phyloP scores from a whole-genome alignment of 2,888 invertebrate species.

The Pseudanteris insignis region DNA sequence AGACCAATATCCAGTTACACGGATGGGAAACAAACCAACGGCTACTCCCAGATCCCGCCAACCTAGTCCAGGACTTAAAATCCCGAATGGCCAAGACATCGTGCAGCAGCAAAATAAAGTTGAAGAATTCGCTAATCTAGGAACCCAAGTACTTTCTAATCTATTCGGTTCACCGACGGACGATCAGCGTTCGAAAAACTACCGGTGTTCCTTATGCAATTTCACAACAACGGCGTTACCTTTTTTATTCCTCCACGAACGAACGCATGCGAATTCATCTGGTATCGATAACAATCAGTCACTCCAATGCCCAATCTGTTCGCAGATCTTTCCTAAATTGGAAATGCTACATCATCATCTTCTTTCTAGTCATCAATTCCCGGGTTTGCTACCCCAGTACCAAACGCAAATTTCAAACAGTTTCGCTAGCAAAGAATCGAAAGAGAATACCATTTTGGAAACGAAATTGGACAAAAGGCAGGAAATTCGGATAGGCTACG shows the following conservation, averaged over 20 bases:
- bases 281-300: slow-evolving; percentile 56
- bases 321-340: slow-evolving; percentile 70
- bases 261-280: slow-evolving; percentile 75
- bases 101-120: slow-evolving; percentile 49
- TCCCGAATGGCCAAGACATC: slow-evolving; percentile 68
- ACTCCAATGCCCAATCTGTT: slow-evolving; percentile 72
- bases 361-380: slow-evolving; percentile 71
- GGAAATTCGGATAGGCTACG: slow-evolving; percentile 55
- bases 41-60: slow-evolving; percentile 58
- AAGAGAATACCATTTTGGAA: slow-evolving; percentile 54
- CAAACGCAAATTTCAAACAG: slow-evolving; percentile 51
- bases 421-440: slow-evolving; percentile 48
- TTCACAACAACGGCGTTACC: slow-evolving; percentile 90
- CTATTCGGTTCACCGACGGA: slow-evolving; percentile 67
- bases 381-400: slow-evolving; percentile 57
- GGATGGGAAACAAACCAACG: slow-evolving; percentile 64
- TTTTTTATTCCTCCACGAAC: slow-evolving; percentile 90
- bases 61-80: slow-evolving; percentile 70
- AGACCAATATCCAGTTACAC: slow-evolving; percentile 66
- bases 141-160: slow-evolving; percentile 69
- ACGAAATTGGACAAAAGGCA: slow-evolving; percentile 63
- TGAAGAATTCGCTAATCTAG: slow-evolving; percentile 54
- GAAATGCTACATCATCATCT: slow-evolving; percentile 74
- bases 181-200: slow-evolving; percentile 75
- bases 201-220: slow-evolving; percentile 89